Evolutionary conservation across 2,888 invertebrate genomes (phyloP), one percentile per base, ranked within the genome.

Genomic region (Acanthococcus lagerstroemiae): DNA sequence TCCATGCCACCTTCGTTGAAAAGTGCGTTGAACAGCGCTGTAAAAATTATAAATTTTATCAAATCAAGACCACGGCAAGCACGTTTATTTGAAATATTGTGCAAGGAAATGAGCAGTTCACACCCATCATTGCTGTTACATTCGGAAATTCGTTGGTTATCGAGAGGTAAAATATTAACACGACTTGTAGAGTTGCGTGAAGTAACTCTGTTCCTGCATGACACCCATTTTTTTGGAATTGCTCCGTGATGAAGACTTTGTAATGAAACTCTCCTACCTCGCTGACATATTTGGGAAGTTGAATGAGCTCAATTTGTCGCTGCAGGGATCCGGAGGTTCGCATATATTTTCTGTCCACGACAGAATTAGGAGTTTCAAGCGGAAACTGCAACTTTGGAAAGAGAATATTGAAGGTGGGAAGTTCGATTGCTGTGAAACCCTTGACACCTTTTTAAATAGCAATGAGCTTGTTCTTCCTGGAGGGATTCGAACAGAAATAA

Each of bases 11-110:
- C 37, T 30, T 30, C 37, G 6, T 30, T 30, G 21, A 50, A 66
- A 58, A 25, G 27, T 45, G 57, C 48, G 21, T 45, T 66, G 25
- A 48, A 66, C 27, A 45, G 46, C 21, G 48, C 22, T 48, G 48
- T 66, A 48, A 66, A 37, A 66, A 66, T 66, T 50, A 37, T 66
- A 48, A 66, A 66, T 46, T 66, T 57, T 19, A 58, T 66, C 30
- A 48, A 66, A 57, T 19, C 57, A 44, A 46, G 57, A 26, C 50
- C 58, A 22, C 55, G 22, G 45, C 52, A 66, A 27, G 26, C 56
- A 37, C 55, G 56, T 27, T 46, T 45, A 25, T 57, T 66, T 50
- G 48, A 58, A 66, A 48, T 58, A 45, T 50, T 66, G 24, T 58
- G 66, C 46, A 44, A 48, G 50, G 66, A 66, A 22, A 58, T 66